Conservation (phyloP, 2,113 vertebrate genomes). For the Brachyhypopomus gauderio region DNA sequence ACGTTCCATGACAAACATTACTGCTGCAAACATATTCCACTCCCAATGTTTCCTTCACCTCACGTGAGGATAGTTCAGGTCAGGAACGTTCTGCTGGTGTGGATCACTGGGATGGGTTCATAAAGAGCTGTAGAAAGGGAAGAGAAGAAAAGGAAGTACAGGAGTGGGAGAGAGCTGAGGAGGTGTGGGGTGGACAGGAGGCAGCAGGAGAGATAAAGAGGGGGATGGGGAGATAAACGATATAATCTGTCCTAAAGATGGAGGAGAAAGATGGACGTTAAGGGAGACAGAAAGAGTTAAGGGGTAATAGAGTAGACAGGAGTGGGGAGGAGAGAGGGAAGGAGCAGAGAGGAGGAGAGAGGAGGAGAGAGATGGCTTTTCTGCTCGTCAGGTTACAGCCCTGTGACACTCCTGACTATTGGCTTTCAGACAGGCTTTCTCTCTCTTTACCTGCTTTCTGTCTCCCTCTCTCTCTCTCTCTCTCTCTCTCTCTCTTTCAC, state of each 20-base stretch:
- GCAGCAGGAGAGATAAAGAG: not conserved
- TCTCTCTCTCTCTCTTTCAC: conserved; percentile 26
- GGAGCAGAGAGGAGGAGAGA: not conserved
- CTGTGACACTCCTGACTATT: conserved; percentile 27
- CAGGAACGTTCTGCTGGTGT: conserved; percentile 32
- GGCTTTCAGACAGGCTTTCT: conserved; percentile 38
- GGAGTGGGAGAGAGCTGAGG: too few relatives aligned
- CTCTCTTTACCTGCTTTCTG: conserved; percentile 18
- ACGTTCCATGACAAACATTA: not conserved
- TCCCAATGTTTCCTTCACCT: conserved; percentile 25
- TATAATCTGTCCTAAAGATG: not conserved
- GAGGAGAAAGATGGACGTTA: not conserved
- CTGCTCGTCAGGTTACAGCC: conserved; percentile 40
- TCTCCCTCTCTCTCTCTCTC: conserved; percentile 21
- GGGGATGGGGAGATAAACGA: not conserved
- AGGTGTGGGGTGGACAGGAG: not conserved
- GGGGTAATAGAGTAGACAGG: not conserved
- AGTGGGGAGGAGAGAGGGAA: not conserved
- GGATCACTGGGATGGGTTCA: conserved; percentile 40
- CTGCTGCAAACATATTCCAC: conserved; percentile 8
- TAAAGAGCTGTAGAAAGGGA: conserved; percentile 8
- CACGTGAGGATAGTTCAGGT: not conserved
- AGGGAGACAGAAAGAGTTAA: not conserved
- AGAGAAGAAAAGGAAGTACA: not conserved
- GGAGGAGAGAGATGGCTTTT: not conserved